A percentile compares a stretch with the other conserved stretches of the same genome.
These are phyloP conservation scores for Pandemis cinnamomeana DNA, from an alignment of 2,888 invertebrate species.

Conservation along the genomic window DNA sequence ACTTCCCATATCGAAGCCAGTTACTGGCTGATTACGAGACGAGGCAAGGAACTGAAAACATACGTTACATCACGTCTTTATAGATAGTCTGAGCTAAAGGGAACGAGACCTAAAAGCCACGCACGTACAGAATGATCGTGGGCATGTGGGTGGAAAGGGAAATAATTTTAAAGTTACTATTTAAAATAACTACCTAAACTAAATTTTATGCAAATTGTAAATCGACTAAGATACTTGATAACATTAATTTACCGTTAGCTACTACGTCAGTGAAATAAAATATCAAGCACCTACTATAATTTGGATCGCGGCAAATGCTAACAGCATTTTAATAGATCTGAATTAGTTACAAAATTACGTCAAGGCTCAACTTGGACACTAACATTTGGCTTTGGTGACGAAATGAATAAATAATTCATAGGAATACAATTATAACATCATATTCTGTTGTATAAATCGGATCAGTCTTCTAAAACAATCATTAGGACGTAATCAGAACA, in stretches of 20 bases:
- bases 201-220: too few species aligned
- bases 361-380: conserved; percentile 6
- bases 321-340: conserved; percentile 19
- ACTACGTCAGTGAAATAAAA: background rate
- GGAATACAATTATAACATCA: background rate
- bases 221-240: too few species aligned
- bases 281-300: background rate
- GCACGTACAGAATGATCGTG: too few species aligned
- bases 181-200: too few species aligned
- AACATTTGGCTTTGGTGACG: background rate
- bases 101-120: too few species aligned
- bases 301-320: conserved; percentile 13
- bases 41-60: too few species aligned
- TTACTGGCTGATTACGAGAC: too few species aligned
- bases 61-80: too few species aligned
- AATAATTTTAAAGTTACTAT: too few species aligned
- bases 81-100: too few species aligned
- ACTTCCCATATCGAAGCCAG: too few species aligned
- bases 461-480: background rate
- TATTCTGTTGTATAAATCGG: background rate
- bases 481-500: background rate
- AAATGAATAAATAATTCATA: background rate
- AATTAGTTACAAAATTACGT: conserved; percentile 10
- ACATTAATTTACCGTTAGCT: background rate
- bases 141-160: too few species aligned